A percentile compares a stretch with the other conserved stretches of the same genome.
Evolutionary conservation across 2,113 vertebrate species (phyloP).

Genomic region (Montifringilla adamsi): DNA sequence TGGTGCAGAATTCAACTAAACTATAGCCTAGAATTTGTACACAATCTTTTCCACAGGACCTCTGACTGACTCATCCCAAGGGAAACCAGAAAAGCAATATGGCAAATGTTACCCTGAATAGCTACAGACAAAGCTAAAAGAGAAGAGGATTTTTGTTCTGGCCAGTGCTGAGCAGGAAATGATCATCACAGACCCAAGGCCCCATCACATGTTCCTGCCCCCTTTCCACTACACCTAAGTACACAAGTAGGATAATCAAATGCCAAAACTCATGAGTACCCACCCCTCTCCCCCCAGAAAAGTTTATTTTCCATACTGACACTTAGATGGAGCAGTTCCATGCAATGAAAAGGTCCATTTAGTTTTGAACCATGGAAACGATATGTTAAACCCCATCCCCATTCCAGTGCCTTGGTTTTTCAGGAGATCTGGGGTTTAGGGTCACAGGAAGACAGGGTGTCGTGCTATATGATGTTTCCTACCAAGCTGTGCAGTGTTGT

Average conservation of each 20-base stretch:
- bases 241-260: not conserved
- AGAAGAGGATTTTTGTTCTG: not conserved
- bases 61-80: constrained; percentile 11
- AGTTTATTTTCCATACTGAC: not conserved
- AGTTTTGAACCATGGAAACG: not conserved
- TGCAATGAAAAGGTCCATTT: not conserved
- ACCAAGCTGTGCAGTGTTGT: not conserved
- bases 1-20: not conserved
- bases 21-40: constrained; percentile 22
- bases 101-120: not conserved
- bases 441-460: not conserved
- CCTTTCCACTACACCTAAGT: not conserved
- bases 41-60: not conserved
- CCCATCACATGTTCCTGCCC: not conserved
- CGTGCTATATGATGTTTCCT: fast-evolving
- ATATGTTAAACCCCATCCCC: not conserved
- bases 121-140: not conserved
- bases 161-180: not conserved
- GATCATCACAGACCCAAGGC: not conserved
- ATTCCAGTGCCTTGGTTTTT: not conserved
- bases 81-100: not conserved
- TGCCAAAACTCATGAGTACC: not conserved
- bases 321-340: not conserved
- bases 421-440: not conserved
- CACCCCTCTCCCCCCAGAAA: fast-evolving